These are phyloP conservation scores for Eucera pruinosa DNA, from an alignment of 2,888 invertebrate genomes.

Conservation along the genomic window DNA sequence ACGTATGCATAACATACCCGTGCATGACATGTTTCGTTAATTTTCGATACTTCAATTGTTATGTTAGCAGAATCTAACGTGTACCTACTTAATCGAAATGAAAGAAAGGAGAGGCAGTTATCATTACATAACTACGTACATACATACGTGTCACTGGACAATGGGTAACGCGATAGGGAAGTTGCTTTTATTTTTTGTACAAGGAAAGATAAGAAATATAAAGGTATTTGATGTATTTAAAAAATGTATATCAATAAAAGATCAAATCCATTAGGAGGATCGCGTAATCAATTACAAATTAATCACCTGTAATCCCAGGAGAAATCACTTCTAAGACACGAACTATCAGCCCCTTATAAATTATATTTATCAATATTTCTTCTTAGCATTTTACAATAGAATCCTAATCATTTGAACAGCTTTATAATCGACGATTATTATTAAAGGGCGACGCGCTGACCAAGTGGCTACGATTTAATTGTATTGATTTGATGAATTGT, in stretches of 20 bases:
- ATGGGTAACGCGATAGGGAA: too few species aligned
- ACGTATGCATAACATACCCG: constrained; percentile 35
- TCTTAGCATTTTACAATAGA: not conserved
- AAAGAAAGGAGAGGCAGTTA: not conserved
- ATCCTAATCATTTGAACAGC: not conserved
- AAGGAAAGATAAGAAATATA: not conserved
- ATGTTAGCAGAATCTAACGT: not conserved
- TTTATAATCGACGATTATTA: not conserved
- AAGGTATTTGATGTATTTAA: not conserved
- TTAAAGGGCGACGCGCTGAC: too few species aligned
- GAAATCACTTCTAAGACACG: not conserved
- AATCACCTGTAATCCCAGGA: not conserved
- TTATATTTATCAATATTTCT: not conserved
- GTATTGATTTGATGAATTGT: constrained; percentile 9
- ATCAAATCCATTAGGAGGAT: too few species aligned
- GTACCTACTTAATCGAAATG: too few species aligned
- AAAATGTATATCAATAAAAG: not conserved
- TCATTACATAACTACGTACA: too few species aligned
- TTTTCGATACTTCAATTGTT: constrained; percentile 1
- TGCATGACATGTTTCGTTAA: constrained; percentile 41
- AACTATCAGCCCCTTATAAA: not conserved
- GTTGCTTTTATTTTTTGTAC: not conserved
- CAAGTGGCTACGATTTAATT: too few species aligned
- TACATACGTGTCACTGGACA: too few species aligned
- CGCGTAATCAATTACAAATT: not conserved